Evolutionary conservation across 2,113 vertebrate species (phyloP).

Genomic region (Forbesichthys agassizii): DNA sequence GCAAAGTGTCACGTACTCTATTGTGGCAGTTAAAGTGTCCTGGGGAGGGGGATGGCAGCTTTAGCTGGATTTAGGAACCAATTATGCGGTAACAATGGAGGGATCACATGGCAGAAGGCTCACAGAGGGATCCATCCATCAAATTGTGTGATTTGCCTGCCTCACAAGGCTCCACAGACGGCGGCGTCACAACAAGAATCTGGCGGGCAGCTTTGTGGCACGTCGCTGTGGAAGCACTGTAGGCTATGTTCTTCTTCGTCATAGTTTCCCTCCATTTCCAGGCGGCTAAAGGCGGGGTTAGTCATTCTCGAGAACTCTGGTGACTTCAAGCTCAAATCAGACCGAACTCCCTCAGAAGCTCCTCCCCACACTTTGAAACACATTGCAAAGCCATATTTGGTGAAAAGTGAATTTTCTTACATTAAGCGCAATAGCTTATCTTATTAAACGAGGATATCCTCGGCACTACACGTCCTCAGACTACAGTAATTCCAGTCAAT

Average conservation of each 20-base stretch:
- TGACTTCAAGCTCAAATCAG: no score
- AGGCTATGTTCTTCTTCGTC: background rate
- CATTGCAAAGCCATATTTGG: no score
- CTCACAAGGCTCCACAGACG: no score
- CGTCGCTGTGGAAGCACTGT: conserved; percentile 8
- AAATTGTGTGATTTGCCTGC: no score
- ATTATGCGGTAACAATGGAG: conserved; percentile 13
- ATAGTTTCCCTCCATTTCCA: background rate
- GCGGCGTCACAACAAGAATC: background rate
- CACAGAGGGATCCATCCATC: no score
- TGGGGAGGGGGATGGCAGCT: background rate
- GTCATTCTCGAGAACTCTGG: no score
- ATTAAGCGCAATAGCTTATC: no score
- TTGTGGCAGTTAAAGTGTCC: background rate
- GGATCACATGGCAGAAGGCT: no score
- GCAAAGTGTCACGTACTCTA: conserved; percentile 4
- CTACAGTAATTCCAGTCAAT: background rate
- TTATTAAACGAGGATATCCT: background rate
- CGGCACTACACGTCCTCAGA: background rate
- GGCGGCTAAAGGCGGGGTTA: background rate
- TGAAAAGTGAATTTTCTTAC: no score
- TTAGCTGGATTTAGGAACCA: conserved; percentile 17
- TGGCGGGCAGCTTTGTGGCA: background rate
- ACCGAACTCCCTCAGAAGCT: no score
- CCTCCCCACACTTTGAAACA: no score